phyloP scores from a whole-genome alignment of 2,888 invertebrate genomes.

The Panopea generosa region DNA sequence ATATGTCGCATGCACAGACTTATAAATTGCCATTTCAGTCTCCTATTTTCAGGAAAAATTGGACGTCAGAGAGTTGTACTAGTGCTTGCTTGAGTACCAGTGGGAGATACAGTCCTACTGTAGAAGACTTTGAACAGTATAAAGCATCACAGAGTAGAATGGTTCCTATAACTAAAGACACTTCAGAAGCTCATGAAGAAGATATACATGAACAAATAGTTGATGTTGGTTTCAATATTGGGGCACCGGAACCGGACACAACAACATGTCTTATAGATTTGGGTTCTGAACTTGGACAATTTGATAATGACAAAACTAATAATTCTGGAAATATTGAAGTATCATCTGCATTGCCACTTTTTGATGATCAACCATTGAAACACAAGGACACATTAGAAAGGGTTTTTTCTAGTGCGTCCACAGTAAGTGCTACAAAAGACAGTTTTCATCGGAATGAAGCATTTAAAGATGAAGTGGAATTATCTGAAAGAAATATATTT shows the following conservation, averaged over 20 bases:
- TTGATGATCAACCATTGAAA: background rate
- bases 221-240: too few relatives aligned
- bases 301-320: background rate
- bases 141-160: slow-evolving; percentile 3
- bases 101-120: slow-evolving; percentile 16
- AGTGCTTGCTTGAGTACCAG: background rate
- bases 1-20: background rate
- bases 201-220: too few relatives aligned
- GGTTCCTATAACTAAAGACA: too few relatives aligned
- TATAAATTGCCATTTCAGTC: background rate
- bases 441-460: too few relatives aligned
- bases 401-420: too few relatives aligned
- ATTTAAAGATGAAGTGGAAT: background rate
- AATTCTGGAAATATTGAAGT: background rate
- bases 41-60: too few relatives aligned
- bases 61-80: background rate
- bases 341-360: background rate
- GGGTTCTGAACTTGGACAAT: background rate
- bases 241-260: too few relatives aligned
- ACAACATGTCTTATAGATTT: too few relatives aligned
- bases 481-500: slow-evolving; percentile 4
- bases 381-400: too few relatives aligned
- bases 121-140: slow-evolving; percentile 28
- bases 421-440: too few relatives aligned
- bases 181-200: too few relatives aligned